These are phyloP conservation scores for Corynorhinus townsendii DNA, from an alignment of 2,113 vertebrate genomes.

Conservation along the genomic window DNA sequence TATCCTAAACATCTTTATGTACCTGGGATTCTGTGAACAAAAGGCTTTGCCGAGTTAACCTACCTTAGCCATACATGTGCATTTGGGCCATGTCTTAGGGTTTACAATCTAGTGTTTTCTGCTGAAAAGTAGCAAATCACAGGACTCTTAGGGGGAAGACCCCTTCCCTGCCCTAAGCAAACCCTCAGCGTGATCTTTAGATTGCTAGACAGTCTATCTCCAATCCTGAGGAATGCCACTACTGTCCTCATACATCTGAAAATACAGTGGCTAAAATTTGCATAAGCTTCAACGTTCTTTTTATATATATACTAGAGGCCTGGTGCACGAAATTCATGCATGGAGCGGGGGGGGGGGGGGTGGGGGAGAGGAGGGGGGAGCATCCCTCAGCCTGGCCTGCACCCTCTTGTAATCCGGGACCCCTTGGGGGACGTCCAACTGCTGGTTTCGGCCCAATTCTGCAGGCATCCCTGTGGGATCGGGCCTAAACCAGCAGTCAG, in stretches of 20 bases:
- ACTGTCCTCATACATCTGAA: not conserved
- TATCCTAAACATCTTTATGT: not conserved
- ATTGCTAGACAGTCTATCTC: not conserved
- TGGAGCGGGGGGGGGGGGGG: no score
- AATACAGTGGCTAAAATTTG: not conserved
- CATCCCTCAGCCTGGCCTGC: no score
- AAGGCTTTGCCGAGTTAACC: not conserved
- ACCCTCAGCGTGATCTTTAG: not conserved
- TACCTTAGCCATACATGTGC: not conserved
- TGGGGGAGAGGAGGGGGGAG: no score
- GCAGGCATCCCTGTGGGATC: no score
- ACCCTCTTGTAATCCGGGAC: no score
- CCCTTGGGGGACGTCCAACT: no score
- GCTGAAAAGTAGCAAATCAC: not conserved
- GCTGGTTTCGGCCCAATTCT: no score
- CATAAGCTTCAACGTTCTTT: not conserved
- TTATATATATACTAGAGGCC: no score
- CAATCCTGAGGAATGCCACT: not conserved
- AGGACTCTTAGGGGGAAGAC: not conserved
- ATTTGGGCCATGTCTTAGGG: not conserved
- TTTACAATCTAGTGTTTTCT: not conserved
- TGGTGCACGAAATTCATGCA: no score
- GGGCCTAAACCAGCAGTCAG: no score
- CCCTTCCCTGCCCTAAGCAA: not conserved
- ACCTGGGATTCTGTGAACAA: not conserved